Conservation (phyloP, 2,797 vertebrate species). For the Helarctos malayanus region DNA sequence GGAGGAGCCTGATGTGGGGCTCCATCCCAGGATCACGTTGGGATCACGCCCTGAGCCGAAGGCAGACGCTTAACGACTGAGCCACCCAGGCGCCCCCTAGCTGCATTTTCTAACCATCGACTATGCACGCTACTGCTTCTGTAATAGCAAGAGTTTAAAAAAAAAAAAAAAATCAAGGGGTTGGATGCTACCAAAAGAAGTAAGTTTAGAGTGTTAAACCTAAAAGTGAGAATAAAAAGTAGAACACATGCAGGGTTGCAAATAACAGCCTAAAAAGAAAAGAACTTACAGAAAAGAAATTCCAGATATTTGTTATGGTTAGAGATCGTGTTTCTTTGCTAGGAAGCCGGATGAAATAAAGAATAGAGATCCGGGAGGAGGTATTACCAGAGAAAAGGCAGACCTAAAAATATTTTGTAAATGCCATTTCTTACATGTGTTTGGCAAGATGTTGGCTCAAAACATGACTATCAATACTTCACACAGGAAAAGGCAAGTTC, state of each 20-base stretch:
- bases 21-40: too few relatives aligned
- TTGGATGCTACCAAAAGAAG: background rate
- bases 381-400: background rate
- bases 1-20: too few relatives aligned
- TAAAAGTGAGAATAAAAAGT: constrained; percentile 33
- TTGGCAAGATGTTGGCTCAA: background rate
- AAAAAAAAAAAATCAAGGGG: background rate
- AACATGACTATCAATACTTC: background rate
- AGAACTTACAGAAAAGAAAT: background rate
- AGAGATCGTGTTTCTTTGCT: background rate
- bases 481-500: background rate
- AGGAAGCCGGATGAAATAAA: background rate
- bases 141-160: background rate
- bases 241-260: background rate
- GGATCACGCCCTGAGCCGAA: too few relatives aligned
- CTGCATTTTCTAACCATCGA: background rate
- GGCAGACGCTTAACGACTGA: too few relatives aligned
- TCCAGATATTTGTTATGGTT: background rate
- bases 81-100: too few relatives aligned
- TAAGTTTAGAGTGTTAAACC: background rate
- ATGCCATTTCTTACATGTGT: background rate
- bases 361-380: background rate
- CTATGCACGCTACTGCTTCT: background rate
- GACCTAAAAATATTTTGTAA: background rate
- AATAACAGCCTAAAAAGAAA: background rate